Base-by-base conservation (phyloP, 1,140 invertebrate species). In the Papilio xuthus region DNA sequence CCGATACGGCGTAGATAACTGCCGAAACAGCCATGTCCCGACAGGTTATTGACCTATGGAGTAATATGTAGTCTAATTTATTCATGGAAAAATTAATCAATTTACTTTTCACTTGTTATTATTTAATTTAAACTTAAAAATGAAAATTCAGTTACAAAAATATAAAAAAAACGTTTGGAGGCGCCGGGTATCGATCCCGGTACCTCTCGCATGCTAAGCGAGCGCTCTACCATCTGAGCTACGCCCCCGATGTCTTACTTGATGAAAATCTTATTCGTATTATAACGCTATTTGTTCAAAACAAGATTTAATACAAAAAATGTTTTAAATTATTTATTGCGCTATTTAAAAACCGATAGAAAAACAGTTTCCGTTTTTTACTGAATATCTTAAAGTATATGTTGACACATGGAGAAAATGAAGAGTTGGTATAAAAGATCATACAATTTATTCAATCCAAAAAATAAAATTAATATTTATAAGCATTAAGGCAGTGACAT, bases 151-250 rank as follows among this genome's bases (percentile, higher is more conserved):
- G 50, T 7, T 7, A 53, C 10, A 23, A 9, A 60, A n/a, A n/a
- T 50, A 9, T 23, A 23, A 60, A 60, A 8, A 72, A 26, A 37
- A 18, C 0, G 15, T 7, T 75, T 75, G 74, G 74, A 76, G 74
- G 53, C 74, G 74, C 74, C 74, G 74, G 74, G 74, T 76, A 76
- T 76, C 74, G 74, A 76, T 76, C 74, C 74, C 74, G 74, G 74
- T 76, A 76, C 74, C 74, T 76, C 74, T 76, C 74, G 74, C 74
- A 76, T 76, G 74, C 74, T 76, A 76, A 76, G 74, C 74, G 74
- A 76, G 74, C 74, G 74, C 74, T 76, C 74, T 76, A 76, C 74
- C 74, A 76, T 76, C 74, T 76, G 74, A 76, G 74, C 74, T 76
- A 76, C 74, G 74, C 74, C 74, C 74, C 74, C 74, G 60, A 15